Base-by-base conservation (phyloP, 1,140 invertebrate genomes). In the Philopotamus ludificatus region DNA sequence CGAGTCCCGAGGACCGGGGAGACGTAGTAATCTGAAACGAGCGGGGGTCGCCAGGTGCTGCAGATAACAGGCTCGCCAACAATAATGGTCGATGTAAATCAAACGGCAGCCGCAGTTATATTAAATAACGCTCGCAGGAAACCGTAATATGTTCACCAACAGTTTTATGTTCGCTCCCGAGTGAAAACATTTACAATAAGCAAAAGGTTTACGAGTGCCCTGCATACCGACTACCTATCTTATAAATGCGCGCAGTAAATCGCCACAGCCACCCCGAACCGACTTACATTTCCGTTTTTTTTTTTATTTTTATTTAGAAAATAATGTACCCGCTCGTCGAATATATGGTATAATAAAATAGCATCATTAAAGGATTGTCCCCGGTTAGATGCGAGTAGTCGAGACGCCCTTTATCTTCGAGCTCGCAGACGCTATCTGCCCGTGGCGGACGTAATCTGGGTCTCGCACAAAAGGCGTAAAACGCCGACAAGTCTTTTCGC, bases 41-140 rank as follows among this genome's bases (percentile, higher is more conserved):
- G 45, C 42, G 44, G 16, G 54, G 15, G 45, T 20, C 20, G 42
- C 51, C 66, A 63, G 66, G 66, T 67, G 60, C 28, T 41, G 57
- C 60, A 51, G 55, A 67, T 53, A 51, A 62, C 66, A 49, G 60
- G 53, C 60, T 41, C 53, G 54, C 28, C 61, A 22, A 60, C 66
- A 64, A 64, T 68, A 68, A 63, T 53, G 66, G 49, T 18, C 45
- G 49, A 20, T 54, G 66, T 68, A 68, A 68, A 68, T 68, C 66
- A 68, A 53, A 61, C n/a, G 57, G 57, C 41, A 34, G 51, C 60
- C 66, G 62, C 57, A 65, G 66, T 45, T 53, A 34, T 61, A 61
- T 68, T 64, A 68, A 68, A 68, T 64, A 68, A 65, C 61, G 66
- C 55, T 60, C 45, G 61, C 66, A 60, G 55, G 55, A 58, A 58